phyloP scores from a whole-genome alignment of 2,797 vertebrate genomes.

The Eurystomus glaucurus region DNA sequence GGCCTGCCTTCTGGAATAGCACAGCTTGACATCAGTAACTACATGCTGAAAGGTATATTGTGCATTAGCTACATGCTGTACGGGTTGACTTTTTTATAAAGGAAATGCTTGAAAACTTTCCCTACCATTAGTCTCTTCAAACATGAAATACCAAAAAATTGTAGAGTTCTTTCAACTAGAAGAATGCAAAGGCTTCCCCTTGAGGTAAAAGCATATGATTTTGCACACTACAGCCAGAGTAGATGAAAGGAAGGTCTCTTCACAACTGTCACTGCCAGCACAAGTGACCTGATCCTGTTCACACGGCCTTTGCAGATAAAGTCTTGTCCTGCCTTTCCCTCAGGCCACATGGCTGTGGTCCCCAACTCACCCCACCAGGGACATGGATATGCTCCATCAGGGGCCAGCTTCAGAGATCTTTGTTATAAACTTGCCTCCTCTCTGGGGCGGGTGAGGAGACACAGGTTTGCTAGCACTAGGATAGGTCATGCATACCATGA shows the following conservation, averaged over 20 bases:
- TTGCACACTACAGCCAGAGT: neutral
- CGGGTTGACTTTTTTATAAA: neutral
- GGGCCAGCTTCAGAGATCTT: neutral
- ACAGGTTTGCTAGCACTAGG: neutral
- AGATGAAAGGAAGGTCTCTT: constrained; percentile 15
- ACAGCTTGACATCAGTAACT: neutral
- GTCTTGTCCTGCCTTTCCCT: neutral
- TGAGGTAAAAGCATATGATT: neutral
- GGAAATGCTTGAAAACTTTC: constrained; percentile 1
- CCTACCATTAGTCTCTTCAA: neutral
- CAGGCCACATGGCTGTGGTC: neutral
- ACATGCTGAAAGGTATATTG: neutral
- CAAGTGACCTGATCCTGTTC: neutral
- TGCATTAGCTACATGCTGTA: neutral
- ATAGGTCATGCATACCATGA: neutral
- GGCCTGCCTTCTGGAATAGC: neutral
- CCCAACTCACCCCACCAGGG: neutral
- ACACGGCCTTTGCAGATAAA: neutral
- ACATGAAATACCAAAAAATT: neutral
- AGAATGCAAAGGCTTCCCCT: neutral
- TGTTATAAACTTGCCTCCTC: neutral
- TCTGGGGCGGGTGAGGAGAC: neutral
- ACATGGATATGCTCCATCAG: neutral
- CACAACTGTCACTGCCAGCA: neutral
- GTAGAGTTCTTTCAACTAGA: neutral